These are phyloP conservation scores for Phyllotreta cruciferae DNA, from an alignment of 2,888 invertebrate genomes.

Conservation along the genomic window DNA sequence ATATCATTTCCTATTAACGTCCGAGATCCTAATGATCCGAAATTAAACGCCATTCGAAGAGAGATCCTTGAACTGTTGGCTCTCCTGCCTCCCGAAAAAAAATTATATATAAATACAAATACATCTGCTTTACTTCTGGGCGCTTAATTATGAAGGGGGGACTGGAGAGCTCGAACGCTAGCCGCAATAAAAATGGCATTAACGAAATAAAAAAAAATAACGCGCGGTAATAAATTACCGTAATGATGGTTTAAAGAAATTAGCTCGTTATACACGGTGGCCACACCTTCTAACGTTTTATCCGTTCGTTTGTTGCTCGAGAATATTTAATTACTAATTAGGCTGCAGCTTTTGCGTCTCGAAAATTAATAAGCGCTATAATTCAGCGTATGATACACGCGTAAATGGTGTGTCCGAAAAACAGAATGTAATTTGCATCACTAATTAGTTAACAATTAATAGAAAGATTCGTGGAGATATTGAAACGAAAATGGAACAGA, in stretches of 20 bases:
- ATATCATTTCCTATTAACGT: slow-evolving; percentile 29
- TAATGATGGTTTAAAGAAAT: slow-evolving; percentile 52
- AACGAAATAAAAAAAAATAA: slow-evolving; percentile 40
- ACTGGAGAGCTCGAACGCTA: slow-evolving; percentile 25
- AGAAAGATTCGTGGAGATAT: too few relatives aligned
- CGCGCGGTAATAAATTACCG: slow-evolving; percentile 49
- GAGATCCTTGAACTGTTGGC: slow-evolving; percentile 33
- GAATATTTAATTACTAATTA: too few relatives aligned
- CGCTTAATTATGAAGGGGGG: slow-evolving; percentile 36
- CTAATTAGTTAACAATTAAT: too few relatives aligned
- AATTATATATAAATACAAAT: slow-evolving; percentile 8
- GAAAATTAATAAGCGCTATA: too few relatives aligned
- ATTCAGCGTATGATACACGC: too few relatives aligned
- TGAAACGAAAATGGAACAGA: too few relatives aligned
- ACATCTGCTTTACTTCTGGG: slow-evolving; percentile 36
- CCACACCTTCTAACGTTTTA: background rate
- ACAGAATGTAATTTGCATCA: too few relatives aligned
- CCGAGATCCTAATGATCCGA: slow-evolving; percentile 34
- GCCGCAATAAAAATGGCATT: slow-evolving; percentile 42
- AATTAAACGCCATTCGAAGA: slow-evolving; percentile 36
- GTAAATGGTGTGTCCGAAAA: too few relatives aligned
- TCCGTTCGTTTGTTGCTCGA: too few relatives aligned
- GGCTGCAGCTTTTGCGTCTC: too few relatives aligned
- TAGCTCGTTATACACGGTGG: slow-evolving; percentile 16
- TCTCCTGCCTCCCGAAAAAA: slow-evolving; percentile 21